phyloP scores from a whole-genome alignment of 2,113 vertebrate species.

The Rutilus rutilus region DNA sequence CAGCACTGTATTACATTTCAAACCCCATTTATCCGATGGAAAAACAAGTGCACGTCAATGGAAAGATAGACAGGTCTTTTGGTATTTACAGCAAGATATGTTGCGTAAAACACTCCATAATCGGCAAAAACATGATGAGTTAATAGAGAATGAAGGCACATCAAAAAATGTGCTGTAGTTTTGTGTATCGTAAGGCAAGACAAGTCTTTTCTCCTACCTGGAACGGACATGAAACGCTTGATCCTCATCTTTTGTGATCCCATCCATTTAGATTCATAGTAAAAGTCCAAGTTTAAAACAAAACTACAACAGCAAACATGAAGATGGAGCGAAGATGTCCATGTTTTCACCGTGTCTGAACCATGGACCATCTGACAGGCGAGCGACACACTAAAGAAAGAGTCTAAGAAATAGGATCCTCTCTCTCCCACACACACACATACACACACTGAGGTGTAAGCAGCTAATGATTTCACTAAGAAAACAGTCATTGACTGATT shows the following conservation, averaged over 20 bases:
- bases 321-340: background rate
- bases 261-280: constrained; percentile 63
- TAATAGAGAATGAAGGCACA: background rate
- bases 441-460: background rate
- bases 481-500: constrained; percentile 15
- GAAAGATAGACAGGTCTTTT: too few relatives aligned
- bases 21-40: constrained; percentile 18
- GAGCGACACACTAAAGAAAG: background rate
- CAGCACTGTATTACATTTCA: constrained; percentile 30
- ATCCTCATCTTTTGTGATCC: constrained; percentile 58
- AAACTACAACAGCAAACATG: background rate
- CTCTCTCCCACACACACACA: background rate
- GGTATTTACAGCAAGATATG: background rate
- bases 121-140: background rate
- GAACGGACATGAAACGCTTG: constrained; percentile 61
- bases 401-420: constrained; percentile 8
- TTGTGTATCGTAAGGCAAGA: background rate
- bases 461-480: background rate
- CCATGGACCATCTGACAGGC: background rate
- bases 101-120: background rate
- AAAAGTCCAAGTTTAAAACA: constrained; percentile 34
- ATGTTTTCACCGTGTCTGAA: background rate
- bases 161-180: background rate
- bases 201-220: constrained; percentile 61
- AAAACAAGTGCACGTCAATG: background rate